Base-by-base conservation (phyloP, 2,113 vertebrate species). In the Raja brachyura region DNA sequence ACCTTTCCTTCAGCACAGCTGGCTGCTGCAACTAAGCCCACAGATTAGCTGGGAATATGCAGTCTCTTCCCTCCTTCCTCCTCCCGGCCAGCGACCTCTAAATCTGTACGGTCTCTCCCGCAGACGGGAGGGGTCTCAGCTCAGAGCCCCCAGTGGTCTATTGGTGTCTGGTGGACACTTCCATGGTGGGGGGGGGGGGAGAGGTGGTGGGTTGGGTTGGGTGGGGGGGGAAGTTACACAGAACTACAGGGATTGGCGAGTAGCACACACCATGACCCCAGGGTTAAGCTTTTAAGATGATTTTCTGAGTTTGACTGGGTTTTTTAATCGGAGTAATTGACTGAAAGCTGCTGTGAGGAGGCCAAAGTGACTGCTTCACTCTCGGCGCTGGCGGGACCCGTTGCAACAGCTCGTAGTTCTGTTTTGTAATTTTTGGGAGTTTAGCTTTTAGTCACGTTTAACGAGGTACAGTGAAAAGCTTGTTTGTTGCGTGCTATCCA, bases 281-380 rank as follows among this genome's bases (percentile, higher is more conserved):
- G 79, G 81, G 93, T 85, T 93, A 93, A 93, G 77, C 93, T 86
- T 73, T 93, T 93, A 93, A 93, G 81, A 85, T 93, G 93, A 93
- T 93, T 93, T 79, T 85, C 61, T 13, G 66, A 93, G 93, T 54
- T 81, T 25, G 63, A 81, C 63, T 93, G 93, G 61, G 93, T 48
- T 81, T 85, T 92, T 92, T 73, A 73, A 85, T 81, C 93, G 48
- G 28, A 93, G 68, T 93, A 93, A 93, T 93, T 93, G 93, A 85
- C 86, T 66, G 61, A 74, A 81, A 85, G 86, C 68, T 86, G 79
- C 79, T 81, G 78, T 54, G 78, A 73, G 70, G n/a, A 74, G 68
- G n/a, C 33, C 54, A 92, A 92, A 92, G 6, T 70, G 88, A 68
- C 90, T 92, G 33, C 73, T 92, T 92, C 66, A 22, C 33, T 3